phyloP scores from a whole-genome alignment of 2,113 vertebrate genomes.

The Picathartes gymnocephalus region DNA sequence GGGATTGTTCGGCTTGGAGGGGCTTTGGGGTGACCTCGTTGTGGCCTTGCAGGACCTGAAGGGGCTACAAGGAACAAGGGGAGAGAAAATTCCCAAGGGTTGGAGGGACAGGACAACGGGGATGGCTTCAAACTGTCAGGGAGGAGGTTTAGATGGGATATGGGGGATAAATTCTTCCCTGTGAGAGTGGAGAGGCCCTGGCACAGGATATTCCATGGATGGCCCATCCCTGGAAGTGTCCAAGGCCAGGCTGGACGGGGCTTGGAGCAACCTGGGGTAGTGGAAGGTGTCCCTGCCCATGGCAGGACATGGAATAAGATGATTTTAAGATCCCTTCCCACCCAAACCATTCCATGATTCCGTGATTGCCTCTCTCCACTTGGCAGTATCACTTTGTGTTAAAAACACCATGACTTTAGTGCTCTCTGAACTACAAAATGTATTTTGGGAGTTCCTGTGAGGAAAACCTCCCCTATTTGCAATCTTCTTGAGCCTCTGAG shows the following conservation, averaged over 20 bases:
- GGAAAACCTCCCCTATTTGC: not conserved
- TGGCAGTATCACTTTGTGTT: not conserved
- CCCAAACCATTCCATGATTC: not conserved
- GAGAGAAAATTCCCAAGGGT: not conserved
- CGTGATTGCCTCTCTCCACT: not conserved
- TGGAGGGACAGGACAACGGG: not conserved
- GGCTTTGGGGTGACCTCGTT: not conserved
- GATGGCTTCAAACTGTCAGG: not conserved
- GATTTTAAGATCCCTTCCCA: not conserved
- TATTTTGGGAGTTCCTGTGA: not conserved
- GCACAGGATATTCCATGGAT: not conserved
- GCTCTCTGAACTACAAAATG: rapidly evolving
- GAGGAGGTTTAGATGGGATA: not conserved
- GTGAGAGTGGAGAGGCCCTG: rapidly evolving
- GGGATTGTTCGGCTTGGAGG: not conserved
- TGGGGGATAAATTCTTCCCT: not conserved
- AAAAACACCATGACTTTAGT: not conserved
- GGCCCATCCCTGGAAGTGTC: not conserved
- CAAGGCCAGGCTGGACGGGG: not conserved
- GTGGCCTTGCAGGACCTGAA: not conserved
- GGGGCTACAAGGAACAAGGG: too few relatives aligned
- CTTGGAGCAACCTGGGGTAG: not conserved
- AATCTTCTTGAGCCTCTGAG: not conserved
- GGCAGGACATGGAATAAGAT: rapidly evolving
- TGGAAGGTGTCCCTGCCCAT: not conserved